phyloP scores from a whole-genome alignment of 53 echinoderm and acorn worm genomes.

The Crossaster papposus region DNA sequence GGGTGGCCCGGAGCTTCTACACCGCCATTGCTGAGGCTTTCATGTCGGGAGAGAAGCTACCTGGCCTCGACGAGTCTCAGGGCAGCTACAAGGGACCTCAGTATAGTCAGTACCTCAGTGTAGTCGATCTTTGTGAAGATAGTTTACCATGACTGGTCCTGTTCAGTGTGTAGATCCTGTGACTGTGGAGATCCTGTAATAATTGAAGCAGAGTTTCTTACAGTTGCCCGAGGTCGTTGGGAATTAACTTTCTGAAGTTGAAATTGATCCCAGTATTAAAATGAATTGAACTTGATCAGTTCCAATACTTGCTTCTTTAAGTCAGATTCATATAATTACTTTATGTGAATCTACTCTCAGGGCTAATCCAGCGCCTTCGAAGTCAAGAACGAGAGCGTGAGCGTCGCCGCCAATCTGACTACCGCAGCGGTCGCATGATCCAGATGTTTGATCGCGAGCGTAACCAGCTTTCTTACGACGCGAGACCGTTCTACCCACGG shows the following conservation, averaged over 20 bases:
- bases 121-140: background rate
- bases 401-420: constrained; percentile 69
- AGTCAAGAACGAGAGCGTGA: constrained; percentile 86
- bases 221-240: too few relatives aligned
- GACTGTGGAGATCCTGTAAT: background rate
- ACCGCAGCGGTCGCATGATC: constrained; percentile 83
- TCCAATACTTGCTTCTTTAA: background rate
- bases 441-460: constrained; percentile 91
- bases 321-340: background rate
- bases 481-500: constrained; percentile 91
- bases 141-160: background rate
- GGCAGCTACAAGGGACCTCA: constrained; percentile 89
- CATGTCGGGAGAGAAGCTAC: constrained; percentile 88
- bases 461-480: constrained; percentile 94
- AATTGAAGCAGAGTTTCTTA: background rate
- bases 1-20: constrained; percentile 97
- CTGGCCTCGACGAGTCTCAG: constrained; percentile 89
- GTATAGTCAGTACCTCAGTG: constrained; percentile 91
- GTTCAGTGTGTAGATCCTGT: background rate
- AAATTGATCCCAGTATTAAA: background rate
- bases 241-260: too few relatives aligned
- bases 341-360: constrained; percentile 32
- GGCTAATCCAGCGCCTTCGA: constrained; percentile 87
- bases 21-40: constrained; percentile 98
- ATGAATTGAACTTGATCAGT: background rate